A percentile compares a stretch with the other conserved stretches of the same genome.
These are phyloP conservation scores for Dufourea novaeangliae DNA, from an alignment of 1,140 invertebrate species.

Conservation along the genomic window DNA sequence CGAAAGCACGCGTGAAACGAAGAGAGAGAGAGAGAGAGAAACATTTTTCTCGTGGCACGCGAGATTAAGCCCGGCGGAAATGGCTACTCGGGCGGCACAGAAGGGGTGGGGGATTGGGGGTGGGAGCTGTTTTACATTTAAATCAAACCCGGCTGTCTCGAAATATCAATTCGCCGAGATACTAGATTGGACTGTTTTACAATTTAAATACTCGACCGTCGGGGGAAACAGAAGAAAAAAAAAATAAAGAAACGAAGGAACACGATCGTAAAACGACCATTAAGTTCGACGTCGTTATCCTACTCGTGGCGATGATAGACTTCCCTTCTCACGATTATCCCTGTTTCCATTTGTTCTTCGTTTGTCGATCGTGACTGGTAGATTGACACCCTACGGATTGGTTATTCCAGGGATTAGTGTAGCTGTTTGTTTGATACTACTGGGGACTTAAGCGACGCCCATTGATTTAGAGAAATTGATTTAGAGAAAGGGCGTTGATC, in stretches of 20 bases:
- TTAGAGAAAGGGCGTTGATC: too few relatives aligned
- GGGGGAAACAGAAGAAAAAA: too few relatives aligned
- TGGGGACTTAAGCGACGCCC: too few relatives aligned
- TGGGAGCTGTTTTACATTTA: constrained; percentile 37
- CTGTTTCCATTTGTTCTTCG: not conserved
- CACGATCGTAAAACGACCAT: not conserved
- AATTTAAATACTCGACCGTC: constrained; percentile 33
- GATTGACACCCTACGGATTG: too few relatives aligned
- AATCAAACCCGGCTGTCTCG: constrained; percentile 30
- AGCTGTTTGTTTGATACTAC: too few relatives aligned
- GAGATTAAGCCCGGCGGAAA: not conserved
- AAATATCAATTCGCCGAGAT: constrained; percentile 33
- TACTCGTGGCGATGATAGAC: not conserved
- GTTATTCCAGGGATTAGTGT: too few relatives aligned
- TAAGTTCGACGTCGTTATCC: not conserved
- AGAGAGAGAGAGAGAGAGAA: too few relatives aligned
- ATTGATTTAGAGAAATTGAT: too few relatives aligned
- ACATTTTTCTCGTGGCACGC: not conserved
- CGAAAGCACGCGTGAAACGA: too few relatives aligned
- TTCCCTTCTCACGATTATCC: not conserved
- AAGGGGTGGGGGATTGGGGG: not conserved
- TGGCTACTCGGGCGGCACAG: not conserved
- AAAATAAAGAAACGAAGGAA: constrained; percentile 17
- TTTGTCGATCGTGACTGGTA: not conserved
- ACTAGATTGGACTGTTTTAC: constrained; percentile 21